Percentiles rank a stretch among this genome's conserved stretches.
phyloP scores from a whole-genome alignment of 2,888 invertebrate genomes.

The Clanis bilineata region DNA sequence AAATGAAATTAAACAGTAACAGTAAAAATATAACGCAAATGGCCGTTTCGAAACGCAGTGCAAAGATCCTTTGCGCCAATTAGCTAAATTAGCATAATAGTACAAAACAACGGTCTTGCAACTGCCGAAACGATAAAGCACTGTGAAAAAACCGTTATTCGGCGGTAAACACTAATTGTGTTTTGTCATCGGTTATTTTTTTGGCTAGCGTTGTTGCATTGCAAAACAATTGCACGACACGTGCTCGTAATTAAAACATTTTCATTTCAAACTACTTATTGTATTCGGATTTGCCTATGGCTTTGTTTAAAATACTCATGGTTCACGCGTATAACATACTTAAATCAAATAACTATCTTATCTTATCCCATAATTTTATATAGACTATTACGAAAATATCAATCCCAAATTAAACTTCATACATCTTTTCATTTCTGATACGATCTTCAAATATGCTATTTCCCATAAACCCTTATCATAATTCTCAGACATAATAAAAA shows the following conservation, averaged over 20 bases:
- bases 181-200: slow-evolving; percentile 29
- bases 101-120: slow-evolving; percentile 8
- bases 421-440: no score
- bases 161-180: slow-evolving; percentile 28
- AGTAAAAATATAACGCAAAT: slow-evolving; percentile 2
- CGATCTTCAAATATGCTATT: not conserved
- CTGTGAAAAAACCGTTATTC: not conserved
- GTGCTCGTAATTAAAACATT: slow-evolving; percentile 26
- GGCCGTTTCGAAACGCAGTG: slow-evolving; percentile 18
- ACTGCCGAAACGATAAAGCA: not conserved
- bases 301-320: not conserved
- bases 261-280: not conserved
- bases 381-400: no score
- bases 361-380: no score
- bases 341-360: no score
- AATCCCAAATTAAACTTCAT: no score
- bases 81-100: slow-evolving; percentile 28
- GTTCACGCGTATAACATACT: no score
- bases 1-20: not conserved
- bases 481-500: not conserved
- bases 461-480: not conserved
- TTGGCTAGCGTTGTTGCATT: slow-evolving; percentile 24
- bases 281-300: not conserved
- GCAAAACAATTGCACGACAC: slow-evolving; percentile 24
- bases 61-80: slow-evolving; percentile 29